Base-by-base conservation (phyloP, 1,140 invertebrate species). In the Bombus pascuorum region DNA sequence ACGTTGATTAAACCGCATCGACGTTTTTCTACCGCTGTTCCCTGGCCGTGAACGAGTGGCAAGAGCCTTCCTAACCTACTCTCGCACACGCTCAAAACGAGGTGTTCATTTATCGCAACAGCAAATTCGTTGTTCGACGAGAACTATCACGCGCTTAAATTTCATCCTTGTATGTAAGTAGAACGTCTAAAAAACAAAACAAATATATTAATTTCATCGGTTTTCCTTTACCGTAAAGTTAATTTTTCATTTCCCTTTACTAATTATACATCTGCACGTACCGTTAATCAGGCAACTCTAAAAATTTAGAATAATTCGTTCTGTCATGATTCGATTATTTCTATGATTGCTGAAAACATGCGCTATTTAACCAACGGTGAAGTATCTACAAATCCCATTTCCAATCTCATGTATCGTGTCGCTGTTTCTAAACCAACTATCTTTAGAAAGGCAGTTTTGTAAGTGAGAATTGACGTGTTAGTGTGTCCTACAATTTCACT, bases 1-100 rank as follows among this genome's bases (percentile, higher is more conserved):
- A 59, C 57, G 34, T 77, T 62, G 57, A 77, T 77, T 42, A 42
- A 77, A 77, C 37, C 75, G 75, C 57, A 62, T 62, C 75, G 75
- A 62, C 75, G 22, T 77, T 77, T 77, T 77, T 42, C 57, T 9
- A 4, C 25, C 8, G 53, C 74, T 76, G 34, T 75, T 57, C 73
- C 22, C 74, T 39, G 25, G 18, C 44, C 73, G 44, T 75, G 44
- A 75, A 18, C 74, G 10, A 37, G 2, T 37, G 32, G 18, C 47
- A 9, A 32, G 34, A 76, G 53, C 25, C 37, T 39, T n/a, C 1
- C 13, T 44, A 44, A 44, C n/a, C 42, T 73, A 73, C n/a, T 73
- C n/a, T 22, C 28, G 28, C 42, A 32, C 15, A 9, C 18, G n/a
- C 42, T 47, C 32, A 5, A 18, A 9, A 53, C 44, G 18, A 25